Conservation (phyloP, 2,888 invertebrate genomes). For the Heterodera filipjevi region DNA sequence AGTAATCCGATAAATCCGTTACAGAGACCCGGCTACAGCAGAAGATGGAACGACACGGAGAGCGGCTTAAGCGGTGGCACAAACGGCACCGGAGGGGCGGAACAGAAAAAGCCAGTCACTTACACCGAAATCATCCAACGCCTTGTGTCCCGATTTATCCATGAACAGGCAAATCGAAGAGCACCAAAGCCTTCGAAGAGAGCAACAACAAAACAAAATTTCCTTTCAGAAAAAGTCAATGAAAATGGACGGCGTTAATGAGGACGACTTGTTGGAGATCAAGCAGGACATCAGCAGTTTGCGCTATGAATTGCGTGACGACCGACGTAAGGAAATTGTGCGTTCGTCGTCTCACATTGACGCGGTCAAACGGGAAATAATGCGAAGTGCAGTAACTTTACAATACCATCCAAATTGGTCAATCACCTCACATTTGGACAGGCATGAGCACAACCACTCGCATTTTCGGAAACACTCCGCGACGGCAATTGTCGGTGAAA, state of each 20-base stretch:
- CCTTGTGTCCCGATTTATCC: slow-evolving; percentile 69
- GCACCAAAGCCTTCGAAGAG: slow-evolving; percentile 25
- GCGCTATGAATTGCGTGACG: slow-evolving; percentile 70
- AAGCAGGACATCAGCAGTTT: slow-evolving; percentile 72
- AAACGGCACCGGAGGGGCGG: slow-evolving; percentile 46
- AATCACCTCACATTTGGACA: too few relatives aligned
- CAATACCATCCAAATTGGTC: too few relatives aligned
- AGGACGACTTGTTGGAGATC: slow-evolving; percentile 71
- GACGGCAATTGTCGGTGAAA: slow-evolving; percentile 17
- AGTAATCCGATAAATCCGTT: slow-evolving; percentile 1
- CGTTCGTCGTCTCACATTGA: slow-evolving; percentile 69
- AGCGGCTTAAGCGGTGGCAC: slow-evolving; percentile 29
- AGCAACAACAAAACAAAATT: slow-evolving; percentile 17
- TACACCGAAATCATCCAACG: slow-evolving; percentile 69
- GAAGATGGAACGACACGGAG: slow-evolving; percentile 42
- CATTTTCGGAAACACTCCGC: slow-evolving; percentile 4
- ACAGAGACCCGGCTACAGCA: slow-evolving; percentile 61
- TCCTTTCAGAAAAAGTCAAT: slow-evolving; percentile 68
- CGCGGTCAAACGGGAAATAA: slow-evolving; percentile 68
- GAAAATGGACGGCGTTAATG: slow-evolving; percentile 71
- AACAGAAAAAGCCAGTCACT: slow-evolving; percentile 52
- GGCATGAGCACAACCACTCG: slow-evolving; percentile 29
- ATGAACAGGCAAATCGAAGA: slow-evolving; percentile 58
- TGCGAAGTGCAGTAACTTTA: slow-evolving; percentile 53
- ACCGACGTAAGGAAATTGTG: slow-evolving; percentile 68